Percentiles rank a stretch among this genome's conserved stretches.
phyloP scores from a whole-genome alignment of 2,888 invertebrate genomes.

The Eremobia ochroleuca region DNA sequence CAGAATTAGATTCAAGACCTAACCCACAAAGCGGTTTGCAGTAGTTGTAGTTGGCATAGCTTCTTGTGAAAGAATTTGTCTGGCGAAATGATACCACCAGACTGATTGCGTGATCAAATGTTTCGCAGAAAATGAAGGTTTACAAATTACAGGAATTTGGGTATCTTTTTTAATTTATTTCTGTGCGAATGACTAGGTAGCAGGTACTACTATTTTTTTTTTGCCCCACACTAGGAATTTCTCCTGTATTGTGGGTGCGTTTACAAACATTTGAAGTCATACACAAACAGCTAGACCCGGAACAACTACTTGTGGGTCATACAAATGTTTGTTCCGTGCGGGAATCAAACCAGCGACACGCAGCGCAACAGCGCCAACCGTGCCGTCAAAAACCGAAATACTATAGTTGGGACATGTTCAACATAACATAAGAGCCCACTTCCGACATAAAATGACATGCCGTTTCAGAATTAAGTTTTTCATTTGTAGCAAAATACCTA shows the following conservation, averaged over 20 bases:
- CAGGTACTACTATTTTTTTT: no score
- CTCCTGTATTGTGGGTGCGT: no score
- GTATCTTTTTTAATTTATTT: background rate
- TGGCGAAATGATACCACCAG: background rate
- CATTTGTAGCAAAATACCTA: background rate
- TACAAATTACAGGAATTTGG: background rate
- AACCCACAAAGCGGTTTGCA: background rate
- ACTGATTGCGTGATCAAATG: background rate
- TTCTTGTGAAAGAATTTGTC: background rate
- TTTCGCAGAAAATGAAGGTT: background rate
- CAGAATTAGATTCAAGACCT: background rate
- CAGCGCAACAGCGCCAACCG: no score
- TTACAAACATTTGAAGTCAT: no score
- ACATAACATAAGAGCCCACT: background rate
- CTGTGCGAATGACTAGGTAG: background rate
- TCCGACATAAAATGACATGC: background rate
- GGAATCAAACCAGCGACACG: no score
- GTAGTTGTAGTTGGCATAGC: background rate
- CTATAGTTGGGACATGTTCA: no score
- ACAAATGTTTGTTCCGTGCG: no score
- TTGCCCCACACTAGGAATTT: no score
- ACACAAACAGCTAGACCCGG: no score
- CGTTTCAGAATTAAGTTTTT: background rate
- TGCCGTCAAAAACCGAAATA: no score
- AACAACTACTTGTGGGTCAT: no score